Evolutionary conservation across 2,888 invertebrate species (phyloP).

Genomic region (Xestia rhomboidea): DNA sequence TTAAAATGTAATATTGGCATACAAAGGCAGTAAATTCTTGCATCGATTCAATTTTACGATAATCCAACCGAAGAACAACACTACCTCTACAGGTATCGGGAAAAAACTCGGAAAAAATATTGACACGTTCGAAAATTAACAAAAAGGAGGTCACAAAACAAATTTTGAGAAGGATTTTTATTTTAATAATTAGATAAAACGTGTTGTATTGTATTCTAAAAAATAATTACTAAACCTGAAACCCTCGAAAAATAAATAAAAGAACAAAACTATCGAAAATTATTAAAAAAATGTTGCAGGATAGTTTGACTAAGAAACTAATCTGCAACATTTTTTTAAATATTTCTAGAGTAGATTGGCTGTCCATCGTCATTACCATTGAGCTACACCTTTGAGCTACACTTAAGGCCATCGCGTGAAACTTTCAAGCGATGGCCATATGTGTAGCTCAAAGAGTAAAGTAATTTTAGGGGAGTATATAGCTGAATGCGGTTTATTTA

Average conservation of each 20-base stretch:
- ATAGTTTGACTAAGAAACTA: too few relatives aligned
- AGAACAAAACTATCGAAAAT: not conserved
- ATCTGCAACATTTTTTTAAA: too few relatives aligned
- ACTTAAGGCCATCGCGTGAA: too few relatives aligned
- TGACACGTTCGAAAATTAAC: conserved; percentile 56
- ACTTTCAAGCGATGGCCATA: not conserved
- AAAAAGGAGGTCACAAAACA: conserved; percentile 26
- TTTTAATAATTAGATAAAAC: not conserved
- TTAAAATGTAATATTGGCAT: not conserved
- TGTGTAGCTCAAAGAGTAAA: not conserved
- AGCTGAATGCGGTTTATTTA: not conserved
- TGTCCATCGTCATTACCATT: not conserved
- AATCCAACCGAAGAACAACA: conserved; percentile 18
- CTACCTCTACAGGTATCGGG: conserved; percentile 43
- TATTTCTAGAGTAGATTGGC: not conserved
- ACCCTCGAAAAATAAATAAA: not conserved
- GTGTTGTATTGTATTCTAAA: not conserved
- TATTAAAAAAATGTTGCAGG: not conserved
- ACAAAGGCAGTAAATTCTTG: not conserved
- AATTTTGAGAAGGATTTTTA: not conserved
- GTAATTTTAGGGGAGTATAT: not conserved
- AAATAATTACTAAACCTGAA: not conserved
- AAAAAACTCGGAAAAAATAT: conserved; percentile 57
- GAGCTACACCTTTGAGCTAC: too few relatives aligned
- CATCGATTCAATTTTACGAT: conserved; percentile 16